Conservation (phyloP, 2,797 vertebrate species). For the Sebastes elongatus region DNA sequence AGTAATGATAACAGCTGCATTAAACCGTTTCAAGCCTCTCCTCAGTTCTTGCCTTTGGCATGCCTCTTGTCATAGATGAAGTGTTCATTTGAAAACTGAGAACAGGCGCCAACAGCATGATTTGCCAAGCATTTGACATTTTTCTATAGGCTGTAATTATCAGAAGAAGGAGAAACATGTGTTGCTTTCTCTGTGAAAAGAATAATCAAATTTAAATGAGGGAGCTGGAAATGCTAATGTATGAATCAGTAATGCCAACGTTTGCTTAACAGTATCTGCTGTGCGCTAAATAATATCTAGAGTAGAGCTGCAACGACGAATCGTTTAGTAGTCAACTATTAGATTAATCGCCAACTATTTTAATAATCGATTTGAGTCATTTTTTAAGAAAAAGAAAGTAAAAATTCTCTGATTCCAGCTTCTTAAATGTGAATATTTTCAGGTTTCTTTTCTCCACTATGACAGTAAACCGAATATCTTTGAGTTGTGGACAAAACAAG, state of each 20-base stretch:
- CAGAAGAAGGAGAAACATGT: constrained; percentile 12
- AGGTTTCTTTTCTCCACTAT: not conserved
- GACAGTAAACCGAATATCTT: no score
- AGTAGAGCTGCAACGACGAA: not conserved
- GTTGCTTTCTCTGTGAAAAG: constrained; percentile 6
- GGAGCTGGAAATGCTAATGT: not conserved
- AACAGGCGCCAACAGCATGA: constrained; percentile 44
- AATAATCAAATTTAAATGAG: constrained; percentile 25
- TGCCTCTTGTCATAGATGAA: constrained; percentile 46
- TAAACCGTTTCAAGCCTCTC: constrained; percentile 13
- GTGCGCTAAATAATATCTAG: not conserved
- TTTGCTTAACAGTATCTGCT: not conserved
- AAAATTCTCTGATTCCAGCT: no score
- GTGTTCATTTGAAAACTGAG: constrained; percentile 40
- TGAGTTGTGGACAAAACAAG: no score
- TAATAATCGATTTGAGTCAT: no score
- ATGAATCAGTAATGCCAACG: not conserved
- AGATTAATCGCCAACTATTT: no score
- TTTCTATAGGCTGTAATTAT: constrained; percentile 48
- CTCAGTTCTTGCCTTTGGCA: constrained; percentile 29
- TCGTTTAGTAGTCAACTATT: no score
- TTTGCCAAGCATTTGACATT: constrained; percentile 41
- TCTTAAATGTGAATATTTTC: no score
- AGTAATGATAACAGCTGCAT: constrained; percentile 51
- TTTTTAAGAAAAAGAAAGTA: no score